Base-by-base conservation (phyloP, 2,797 vertebrate genomes). In the Botia almorhae region DNA sequence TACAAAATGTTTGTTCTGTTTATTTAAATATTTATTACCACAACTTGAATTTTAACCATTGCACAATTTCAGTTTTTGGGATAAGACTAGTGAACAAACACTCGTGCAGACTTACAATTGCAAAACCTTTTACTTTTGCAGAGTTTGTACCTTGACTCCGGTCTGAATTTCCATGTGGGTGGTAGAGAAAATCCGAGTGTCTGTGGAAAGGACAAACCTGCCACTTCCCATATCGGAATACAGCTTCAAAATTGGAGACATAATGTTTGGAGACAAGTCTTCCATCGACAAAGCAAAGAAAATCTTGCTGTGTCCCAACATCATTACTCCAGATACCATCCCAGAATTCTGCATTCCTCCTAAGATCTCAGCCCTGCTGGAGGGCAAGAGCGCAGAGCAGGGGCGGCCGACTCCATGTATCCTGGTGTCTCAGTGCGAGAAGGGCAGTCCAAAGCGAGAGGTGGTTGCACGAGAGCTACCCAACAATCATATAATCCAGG, bases 271-370 rank as follows among this genome's bases (percentile, higher is more conserved):
- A 63, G 93, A 95, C 68, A 94, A 91, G 82, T 53, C 75, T 16
- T 21, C 81, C 51, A 64, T 78, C 0, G 90, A 89, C 71, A 94
- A 91, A 82, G 63, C 76, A 73, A 94, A 91, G 82, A 89, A 85
- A 86, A 86, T 87, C 85, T 88, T 88, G 68, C 89, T 92, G 10
- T 98, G 95, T 83, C 90, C 93, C n/a, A 96, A 98, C 55, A 93
- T 98, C 84, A 94, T 99, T 80, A 99, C 97, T 2, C 97, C 98
- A 0, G 95, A 95, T 84, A 94, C 94, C 84, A 98, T 98, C 78
- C 98, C 98, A 0, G 95, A 96, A 78, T 98, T 98, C 90, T 98
- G 94, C 91, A 98, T 99, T 77, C 98, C 97, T 0, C 97, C 96
- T 0, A 92, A 94, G 5, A 91, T 97, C 81, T 86, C 93, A 0